Evolutionary conservation across 2,888 invertebrate genomes (phyloP).

Genomic region (Lymantria dispar): DNA sequence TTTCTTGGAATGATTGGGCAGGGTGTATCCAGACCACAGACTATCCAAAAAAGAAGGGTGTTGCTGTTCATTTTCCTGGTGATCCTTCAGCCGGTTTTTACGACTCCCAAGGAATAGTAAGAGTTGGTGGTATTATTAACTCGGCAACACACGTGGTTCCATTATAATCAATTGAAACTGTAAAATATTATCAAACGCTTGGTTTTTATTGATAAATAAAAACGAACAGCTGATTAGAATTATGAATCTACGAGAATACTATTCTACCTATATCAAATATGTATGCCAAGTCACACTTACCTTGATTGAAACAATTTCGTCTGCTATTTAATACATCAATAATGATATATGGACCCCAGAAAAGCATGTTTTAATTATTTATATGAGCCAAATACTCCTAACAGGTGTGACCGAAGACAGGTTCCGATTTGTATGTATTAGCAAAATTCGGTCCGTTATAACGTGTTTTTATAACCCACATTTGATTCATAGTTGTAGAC

Average conservation of each 20-base stretch:
- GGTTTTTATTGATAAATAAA: too few species aligned
- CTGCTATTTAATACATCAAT: conserved; percentile 39
- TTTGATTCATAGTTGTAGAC: conserved; percentile 35
- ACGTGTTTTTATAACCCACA: conserved; percentile 69
- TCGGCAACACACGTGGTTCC: too few species aligned
- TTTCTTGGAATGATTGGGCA: too few species aligned
- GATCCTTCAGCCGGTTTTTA: too few species aligned
- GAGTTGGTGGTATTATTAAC: too few species aligned
- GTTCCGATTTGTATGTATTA: conserved; percentile 62
- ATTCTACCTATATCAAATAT: not conserved
- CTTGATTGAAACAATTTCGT: conserved; percentile 42
- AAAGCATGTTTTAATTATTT: conserved; percentile 61
- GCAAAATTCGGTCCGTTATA: conserved; percentile 70
- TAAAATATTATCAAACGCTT: too few species aligned
- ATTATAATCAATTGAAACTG: too few species aligned
- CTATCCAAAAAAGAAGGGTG: too few species aligned
- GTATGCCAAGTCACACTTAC: conserved; percentile 19
- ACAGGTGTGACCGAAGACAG: conserved; percentile 66
- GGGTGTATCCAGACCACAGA: too few species aligned
- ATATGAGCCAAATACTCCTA: conserved; percentile 56
- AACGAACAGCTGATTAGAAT: not conserved
- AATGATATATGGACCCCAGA: conserved; percentile 49
- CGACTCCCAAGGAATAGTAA: too few species aligned
- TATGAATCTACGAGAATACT: not conserved
- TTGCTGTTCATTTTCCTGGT: too few species aligned